phyloP scores from a whole-genome alignment of 2,797 vertebrate genomes.

The Podarcis lilfordi region DNA sequence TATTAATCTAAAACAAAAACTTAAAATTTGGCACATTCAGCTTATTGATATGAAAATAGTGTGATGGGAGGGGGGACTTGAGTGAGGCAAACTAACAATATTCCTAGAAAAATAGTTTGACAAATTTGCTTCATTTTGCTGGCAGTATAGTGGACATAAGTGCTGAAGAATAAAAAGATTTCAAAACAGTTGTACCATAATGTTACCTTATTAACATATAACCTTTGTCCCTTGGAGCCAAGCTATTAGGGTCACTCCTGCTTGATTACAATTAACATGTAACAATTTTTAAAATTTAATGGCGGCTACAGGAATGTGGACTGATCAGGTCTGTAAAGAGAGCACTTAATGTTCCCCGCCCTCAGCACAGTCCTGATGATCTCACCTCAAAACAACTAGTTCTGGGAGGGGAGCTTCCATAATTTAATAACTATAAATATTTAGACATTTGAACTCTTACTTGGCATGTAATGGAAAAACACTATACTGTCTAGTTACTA shows the following conservation, averaged over 20 bases:
- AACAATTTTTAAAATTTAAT: neutral
- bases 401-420: neutral
- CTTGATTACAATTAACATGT: neutral
- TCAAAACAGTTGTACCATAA: neutral
- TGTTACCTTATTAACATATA: neutral
- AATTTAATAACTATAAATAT: neutral
- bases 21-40: neutral
- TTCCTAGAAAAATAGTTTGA: neutral
- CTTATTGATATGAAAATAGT: neutral
- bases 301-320: neutral
- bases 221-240: neutral
- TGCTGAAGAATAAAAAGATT: neutral
- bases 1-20: neutral
- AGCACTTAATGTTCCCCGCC: neutral
- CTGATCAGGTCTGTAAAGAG: neutral
- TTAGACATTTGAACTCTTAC: neutral
- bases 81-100: neutral
- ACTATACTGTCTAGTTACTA: no score
- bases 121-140: neutral
- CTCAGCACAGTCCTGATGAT: no score
- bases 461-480: neutral
- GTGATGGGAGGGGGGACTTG: neutral
- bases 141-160: neutral
- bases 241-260: neutral
- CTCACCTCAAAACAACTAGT: neutral